These are phyloP conservation scores for Philonicus albiceps DNA, from an alignment of 2,888 invertebrate genomes.

Conservation along the genomic window DNA sequence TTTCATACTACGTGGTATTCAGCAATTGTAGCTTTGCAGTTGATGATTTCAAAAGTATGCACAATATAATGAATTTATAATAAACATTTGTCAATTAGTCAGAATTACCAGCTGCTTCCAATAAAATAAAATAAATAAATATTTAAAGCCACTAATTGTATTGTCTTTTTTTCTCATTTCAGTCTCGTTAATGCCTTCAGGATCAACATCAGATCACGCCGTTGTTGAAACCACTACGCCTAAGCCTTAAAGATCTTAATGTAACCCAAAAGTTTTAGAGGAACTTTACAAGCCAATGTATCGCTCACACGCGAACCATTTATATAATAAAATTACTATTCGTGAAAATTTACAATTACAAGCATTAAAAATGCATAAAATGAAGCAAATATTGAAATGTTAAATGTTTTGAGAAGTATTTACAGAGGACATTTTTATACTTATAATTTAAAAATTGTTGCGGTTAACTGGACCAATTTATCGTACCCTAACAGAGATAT, in stretches of 20 bases:
- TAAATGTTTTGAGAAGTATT: not conserved
- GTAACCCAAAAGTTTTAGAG: not conserved
- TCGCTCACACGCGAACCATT: not conserved
- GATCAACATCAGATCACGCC: not conserved
- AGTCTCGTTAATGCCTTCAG: slow-evolving; percentile 18
- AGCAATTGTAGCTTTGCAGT: no score
- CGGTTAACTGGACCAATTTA: slow-evolving; percentile 1
- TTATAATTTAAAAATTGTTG: not conserved
- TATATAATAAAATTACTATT: not conserved
- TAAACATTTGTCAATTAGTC: no score
- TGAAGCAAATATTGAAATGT: not conserved
- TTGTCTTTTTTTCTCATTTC: not conserved
- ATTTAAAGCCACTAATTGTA: not conserved
- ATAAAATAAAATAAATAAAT: no score
- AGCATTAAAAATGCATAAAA: slow-evolving; percentile 1
- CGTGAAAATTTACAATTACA: not conserved
- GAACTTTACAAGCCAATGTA: not conserved
- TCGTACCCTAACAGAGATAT: not conserved
- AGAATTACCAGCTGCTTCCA: no score
- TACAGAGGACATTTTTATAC: not conserved
- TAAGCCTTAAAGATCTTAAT: not conserved
- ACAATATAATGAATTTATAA: no score
- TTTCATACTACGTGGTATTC: no score
- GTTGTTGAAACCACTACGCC: not conserved
- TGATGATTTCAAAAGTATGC: no score